Conservation (phyloP, 2,113 vertebrate species). For the Elaphurus davidianus region DNA sequence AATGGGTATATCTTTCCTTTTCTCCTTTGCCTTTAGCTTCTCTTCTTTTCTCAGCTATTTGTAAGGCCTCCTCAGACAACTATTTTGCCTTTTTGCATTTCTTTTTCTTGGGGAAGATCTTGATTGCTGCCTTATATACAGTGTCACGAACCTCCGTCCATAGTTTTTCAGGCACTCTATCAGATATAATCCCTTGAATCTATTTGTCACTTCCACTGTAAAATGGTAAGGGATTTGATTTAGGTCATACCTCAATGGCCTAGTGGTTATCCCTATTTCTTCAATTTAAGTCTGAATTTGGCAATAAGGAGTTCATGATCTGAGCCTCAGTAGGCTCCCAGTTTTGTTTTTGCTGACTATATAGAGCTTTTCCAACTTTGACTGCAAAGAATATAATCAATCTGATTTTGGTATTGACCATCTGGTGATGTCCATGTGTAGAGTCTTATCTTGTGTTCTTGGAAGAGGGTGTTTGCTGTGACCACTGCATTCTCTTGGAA, state of each 20-base stretch:
- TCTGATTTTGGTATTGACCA: not conserved
- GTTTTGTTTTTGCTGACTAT: not conserved
- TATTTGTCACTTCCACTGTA: not conserved
- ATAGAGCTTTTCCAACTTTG: not conserved
- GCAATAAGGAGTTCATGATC: not conserved
- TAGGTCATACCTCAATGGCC: not conserved
- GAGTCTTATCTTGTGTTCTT: not conserved
- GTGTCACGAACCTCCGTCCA: fast-evolving
- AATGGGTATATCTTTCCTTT: not conserved
- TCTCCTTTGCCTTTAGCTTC: not conserved
- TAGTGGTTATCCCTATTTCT: not conserved
- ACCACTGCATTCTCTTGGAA: not conserved
- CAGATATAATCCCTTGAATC: not conserved
- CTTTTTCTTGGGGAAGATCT: not conserved
- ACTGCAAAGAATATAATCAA: not conserved
- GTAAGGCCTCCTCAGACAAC: not conserved
- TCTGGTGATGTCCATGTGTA: not conserved
- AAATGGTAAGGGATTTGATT: not conserved
- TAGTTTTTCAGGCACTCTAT: not conserved
- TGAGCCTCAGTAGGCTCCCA: not conserved
- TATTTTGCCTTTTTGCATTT: not conserved
- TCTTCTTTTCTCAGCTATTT: not conserved
- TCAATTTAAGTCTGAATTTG: not conserved
- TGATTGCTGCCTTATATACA: not conserved
- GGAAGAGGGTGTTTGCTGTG: not conserved